Conservation (phyloP, 2,888 invertebrate species). For the Sinopyrophorus schimmeli region DNA sequence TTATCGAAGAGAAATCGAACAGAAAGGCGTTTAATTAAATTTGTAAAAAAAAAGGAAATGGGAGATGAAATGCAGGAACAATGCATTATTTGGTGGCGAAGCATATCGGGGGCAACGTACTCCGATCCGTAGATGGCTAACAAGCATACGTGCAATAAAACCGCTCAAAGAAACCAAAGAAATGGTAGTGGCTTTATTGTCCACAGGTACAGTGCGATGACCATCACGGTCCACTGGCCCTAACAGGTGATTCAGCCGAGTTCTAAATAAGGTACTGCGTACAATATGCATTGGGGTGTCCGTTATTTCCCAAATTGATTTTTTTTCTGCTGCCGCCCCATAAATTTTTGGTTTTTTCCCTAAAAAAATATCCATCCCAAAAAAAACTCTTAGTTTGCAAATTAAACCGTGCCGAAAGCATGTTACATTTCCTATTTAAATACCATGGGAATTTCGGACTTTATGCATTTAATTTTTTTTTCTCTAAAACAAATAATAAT, state of each 20-base stretch:
- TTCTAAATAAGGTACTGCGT: slow-evolving; percentile 24
- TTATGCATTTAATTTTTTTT: too few species aligned
- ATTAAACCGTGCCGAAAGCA: too few species aligned
- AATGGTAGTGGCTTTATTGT: slow-evolving; percentile 15
- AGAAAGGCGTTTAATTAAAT: too few species aligned
- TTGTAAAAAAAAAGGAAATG: neutral
- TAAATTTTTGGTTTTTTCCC: too few species aligned
- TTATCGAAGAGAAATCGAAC: too few species aligned
- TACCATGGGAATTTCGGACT: too few species aligned
- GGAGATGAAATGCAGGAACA: slow-evolving; percentile 9
- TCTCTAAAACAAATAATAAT: too few species aligned
- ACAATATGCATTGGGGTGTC: slow-evolving; percentile 1
- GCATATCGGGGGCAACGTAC: slow-evolving; percentile 19
- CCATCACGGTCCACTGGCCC: slow-evolving; percentile 42
- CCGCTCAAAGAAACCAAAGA: slow-evolving; percentile 10
- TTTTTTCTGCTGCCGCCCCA: too few species aligned
- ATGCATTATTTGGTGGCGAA: slow-evolving; percentile 6
- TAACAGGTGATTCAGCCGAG: slow-evolving; percentile 27
- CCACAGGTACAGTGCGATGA: slow-evolving; percentile 31
- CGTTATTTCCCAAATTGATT: too few species aligned
- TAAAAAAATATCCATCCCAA: too few species aligned
- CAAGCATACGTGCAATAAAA: slow-evolving; percentile 10
- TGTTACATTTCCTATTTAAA: too few species aligned
- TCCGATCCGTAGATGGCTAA: neutral
- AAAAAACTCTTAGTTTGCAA: too few species aligned